Evolutionary conservation across 2,888 invertebrate genomes (phyloP).

Genomic region (Euplagia quadripunctaria): DNA sequence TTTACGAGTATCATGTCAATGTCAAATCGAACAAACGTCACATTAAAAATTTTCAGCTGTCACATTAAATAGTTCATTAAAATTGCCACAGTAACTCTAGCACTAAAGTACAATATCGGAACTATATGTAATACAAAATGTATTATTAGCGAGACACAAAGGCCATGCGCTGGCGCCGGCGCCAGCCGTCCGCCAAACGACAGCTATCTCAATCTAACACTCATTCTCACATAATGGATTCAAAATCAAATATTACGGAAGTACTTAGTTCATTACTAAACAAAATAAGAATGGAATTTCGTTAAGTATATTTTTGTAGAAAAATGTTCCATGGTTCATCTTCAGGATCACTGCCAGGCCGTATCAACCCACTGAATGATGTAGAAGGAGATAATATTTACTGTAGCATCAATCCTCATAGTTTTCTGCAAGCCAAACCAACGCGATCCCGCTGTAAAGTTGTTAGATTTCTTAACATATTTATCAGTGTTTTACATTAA

Average conservation of each 20-base stretch:
- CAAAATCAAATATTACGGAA: constrained; percentile 11
- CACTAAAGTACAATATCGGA: constrained; percentile 8
- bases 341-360: not conserved
- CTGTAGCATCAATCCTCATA: not conserved
- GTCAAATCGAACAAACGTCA: no score
- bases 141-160: constrained; percentile 62
- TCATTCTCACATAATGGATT: constrained; percentile 32
- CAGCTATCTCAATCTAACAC: constrained; percentile 44
- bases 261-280: constrained; percentile 6
- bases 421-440: not conserved
- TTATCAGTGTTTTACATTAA: not conserved
- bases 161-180: constrained; percentile 48
- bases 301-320: not conserved
- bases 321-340: not conserved
- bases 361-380: not conserved
- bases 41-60: no score
- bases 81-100: not conserved
- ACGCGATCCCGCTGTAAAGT: no score
- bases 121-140: constrained; percentile 61
- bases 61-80: not conserved
- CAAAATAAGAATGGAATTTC: constrained; percentile 3
- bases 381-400: not conserved
- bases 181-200: constrained; percentile 46
- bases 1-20: no score
- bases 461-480: no score